Evolutionary conservation across 2,888 invertebrate species (phyloP), one percentile per base, ranked within the genome.

Genomic region (Drosophila mimetica): DNA sequence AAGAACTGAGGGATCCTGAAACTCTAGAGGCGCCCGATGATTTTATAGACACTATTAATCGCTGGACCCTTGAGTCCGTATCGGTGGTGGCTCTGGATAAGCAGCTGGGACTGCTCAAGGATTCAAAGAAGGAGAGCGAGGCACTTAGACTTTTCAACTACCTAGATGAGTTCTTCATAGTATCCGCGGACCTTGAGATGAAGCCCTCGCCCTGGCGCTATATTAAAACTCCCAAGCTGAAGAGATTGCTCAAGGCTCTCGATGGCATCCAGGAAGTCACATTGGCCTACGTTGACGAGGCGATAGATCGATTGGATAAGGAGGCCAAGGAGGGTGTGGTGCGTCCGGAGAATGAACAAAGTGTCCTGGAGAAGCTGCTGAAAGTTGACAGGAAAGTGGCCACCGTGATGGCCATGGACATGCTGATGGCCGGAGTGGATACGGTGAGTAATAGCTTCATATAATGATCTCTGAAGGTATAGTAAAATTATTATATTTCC

Each of bases 371-470:
- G 89, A 94, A 93, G 78, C 89, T 96, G 13, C 88, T 95, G 28
- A 93, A 93, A 47, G 93, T 94, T 14, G 94, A 95, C 76, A 93
- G 93, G 71, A 93, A 92, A 81, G 93, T 94, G 8, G 95, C 95
- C 0, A 87, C 93, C 4, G 92, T 94, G 67, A 95, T 95, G 95
- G 94, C 94, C 1, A 93, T 94, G 82, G 96, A 96, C 87, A 94
- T 95, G 94, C 78, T 96, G 9, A 91, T 94, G 64, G 95, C 94
- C 42, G 96, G 95, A 58, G 94, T 96, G 20, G 96, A 96, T 86
- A 95, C 95, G 57, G 95, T 96, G 91, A 18, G 30, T 30, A 13
- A 18, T 30, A 11, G 2, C 0, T n/a, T n/a, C n/a, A n/a, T n/a
- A 18, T 0, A 5, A 5, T 9, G 22, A 14, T 42, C 9, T 14